Evolutionary conservation across 2,888 invertebrate genomes (phyloP).

Genomic region (Phrixothrix hirtus): DNA sequence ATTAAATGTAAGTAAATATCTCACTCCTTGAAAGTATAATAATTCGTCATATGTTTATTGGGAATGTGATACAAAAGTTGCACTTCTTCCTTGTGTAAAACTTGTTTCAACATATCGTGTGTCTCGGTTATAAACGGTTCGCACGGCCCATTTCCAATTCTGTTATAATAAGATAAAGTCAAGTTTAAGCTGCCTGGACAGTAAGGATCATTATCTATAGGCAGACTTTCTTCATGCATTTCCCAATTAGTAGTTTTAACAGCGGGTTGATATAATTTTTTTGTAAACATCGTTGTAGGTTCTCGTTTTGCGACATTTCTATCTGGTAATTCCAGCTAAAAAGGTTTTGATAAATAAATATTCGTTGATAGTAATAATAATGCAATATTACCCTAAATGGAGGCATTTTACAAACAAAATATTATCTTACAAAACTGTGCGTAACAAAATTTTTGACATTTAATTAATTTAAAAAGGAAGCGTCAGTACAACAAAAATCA

Average conservation of each 20-base stretch:
- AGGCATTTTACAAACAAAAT: slow-evolving; percentile 6
- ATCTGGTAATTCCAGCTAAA: slow-evolving; percentile 30
- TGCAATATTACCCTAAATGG: slow-evolving; percentile 17
- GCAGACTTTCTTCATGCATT: slow-evolving; percentile 53
- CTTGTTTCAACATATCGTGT: slow-evolving; percentile 57
- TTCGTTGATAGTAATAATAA: not conserved
- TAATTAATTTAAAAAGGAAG: too few relatives aligned
- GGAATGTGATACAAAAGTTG: slow-evolving; percentile 47
- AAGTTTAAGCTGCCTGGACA: slow-evolving; percentile 57
- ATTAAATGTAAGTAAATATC: too few relatives aligned
- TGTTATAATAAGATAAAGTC: slow-evolving; percentile 57
- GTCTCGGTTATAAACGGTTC: slow-evolving; percentile 58
- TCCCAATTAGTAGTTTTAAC: slow-evolving; percentile 60
- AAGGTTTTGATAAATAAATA: slow-evolving; percentile 1
- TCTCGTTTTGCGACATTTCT: slow-evolving; percentile 4
- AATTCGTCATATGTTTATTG: slow-evolving; percentile 43
- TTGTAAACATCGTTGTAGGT: slow-evolving; percentile 35
- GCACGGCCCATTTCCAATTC: slow-evolving; percentile 51
- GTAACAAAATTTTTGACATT: not conserved
- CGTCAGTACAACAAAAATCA: too few relatives aligned
- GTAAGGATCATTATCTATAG: slow-evolving; percentile 60
- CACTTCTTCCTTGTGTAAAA: slow-evolving; percentile 53
- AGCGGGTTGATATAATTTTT: slow-evolving; percentile 54
- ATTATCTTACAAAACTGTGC: too few relatives aligned
- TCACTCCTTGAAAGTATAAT: slow-evolving; percentile 41